Evolutionary conservation across 64 coral and sea anemone species (phyloP).

Genomic region (Catalaphyllia jardinei): DNA sequence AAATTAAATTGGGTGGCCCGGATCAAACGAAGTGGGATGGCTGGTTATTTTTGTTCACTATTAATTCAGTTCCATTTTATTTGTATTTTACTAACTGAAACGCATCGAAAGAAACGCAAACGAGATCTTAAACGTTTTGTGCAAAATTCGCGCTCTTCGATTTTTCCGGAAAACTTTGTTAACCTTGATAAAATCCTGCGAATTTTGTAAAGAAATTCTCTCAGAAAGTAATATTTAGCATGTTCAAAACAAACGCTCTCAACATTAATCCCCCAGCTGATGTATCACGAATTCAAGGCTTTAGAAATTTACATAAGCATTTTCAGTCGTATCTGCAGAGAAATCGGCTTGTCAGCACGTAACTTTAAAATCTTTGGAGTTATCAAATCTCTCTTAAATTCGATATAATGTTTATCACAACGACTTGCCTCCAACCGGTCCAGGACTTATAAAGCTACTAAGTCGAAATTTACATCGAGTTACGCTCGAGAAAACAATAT

Average conservation of each 20-base stretch:
- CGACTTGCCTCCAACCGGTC: neutral
- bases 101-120: constrained; percentile 45
- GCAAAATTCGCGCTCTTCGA: neutral
- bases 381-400: constrained; percentile 23
- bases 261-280: neutral
- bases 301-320: constrained; percentile 35
- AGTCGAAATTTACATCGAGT: constrained; percentile 40
- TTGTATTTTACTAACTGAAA: constrained; percentile 48
- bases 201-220: neutral
- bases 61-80: constrained; percentile 55
- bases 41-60: constrained; percentile 33
- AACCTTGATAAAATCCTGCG: neutral
- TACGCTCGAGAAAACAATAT: neutral
- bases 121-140: constrained; percentile 33
- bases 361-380: constrained; percentile 14
- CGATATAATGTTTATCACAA: neutral
- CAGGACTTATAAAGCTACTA: constrained; percentile 20
- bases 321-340: constrained; percentile 13
- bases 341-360: constrained; percentile 7
- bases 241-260: constrained; percentile 16
- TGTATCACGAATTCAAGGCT: constrained; percentile 16
- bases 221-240: constrained; percentile 15
- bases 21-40: constrained; percentile 29
- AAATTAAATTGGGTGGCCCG: constrained; percentile 42
- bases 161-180: constrained; percentile 10